phyloP scores from a whole-genome alignment of 37 sponge, comb jelly and placozoan genomes.

The Bolinopsis microptera region DNA sequence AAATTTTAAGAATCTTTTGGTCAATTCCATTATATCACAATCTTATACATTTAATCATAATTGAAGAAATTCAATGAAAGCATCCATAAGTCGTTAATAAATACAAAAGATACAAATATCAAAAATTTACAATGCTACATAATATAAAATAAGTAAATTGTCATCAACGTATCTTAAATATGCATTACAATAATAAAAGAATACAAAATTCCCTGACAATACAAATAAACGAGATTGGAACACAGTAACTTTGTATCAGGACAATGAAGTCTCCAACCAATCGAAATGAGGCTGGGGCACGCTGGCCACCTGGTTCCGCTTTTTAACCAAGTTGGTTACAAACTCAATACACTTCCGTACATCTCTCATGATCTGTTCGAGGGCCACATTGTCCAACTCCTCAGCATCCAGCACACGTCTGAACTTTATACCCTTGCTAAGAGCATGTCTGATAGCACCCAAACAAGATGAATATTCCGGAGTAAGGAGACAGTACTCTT shows the following conservation, averaged over 20 bases:
- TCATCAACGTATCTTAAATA: no score
- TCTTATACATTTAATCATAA: no score
- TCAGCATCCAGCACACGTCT: background rate
- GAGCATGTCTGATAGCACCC: background rate
- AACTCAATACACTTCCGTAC: conserved; percentile 23
- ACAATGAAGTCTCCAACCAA: conserved; percentile 39
- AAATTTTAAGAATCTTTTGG: no score
- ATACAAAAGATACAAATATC: no score
- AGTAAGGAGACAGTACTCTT: conserved; percentile 59
- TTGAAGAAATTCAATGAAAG: no score
- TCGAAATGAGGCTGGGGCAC: conserved; percentile 48
- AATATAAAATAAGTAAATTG: background rate
- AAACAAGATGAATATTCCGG: background rate
- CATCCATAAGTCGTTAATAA: no score
- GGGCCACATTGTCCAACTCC: background rate
- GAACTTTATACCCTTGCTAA: background rate
- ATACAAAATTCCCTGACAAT: no score
- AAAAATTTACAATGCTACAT: background rate
- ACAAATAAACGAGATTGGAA: no score
- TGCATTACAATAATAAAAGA: no score
- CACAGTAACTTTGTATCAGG: no score
- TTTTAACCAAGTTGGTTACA: conserved; percentile 38
- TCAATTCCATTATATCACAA: no score
- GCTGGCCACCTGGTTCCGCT: conserved; percentile 52
- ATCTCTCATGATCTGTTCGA: background rate